Evolutionary conservation across 2,797 vertebrate species (phyloP).

Genomic region (Gymnocypris eckloni): DNA sequence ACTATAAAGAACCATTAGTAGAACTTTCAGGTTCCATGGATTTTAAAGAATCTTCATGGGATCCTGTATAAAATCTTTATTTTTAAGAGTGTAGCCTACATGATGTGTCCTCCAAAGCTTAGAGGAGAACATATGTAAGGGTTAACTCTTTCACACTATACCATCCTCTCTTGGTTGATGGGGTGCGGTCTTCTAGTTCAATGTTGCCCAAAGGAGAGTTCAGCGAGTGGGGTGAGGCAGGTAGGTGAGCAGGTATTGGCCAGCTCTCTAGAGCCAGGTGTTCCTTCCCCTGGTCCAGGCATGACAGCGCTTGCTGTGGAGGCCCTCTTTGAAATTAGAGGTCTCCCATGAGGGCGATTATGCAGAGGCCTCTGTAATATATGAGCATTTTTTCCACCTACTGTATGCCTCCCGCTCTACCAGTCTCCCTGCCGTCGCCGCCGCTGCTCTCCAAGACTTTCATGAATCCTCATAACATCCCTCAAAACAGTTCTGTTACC

Average conservation of each 20-base stretch:
- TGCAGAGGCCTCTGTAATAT: slow-evolving; percentile 80
- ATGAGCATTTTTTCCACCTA: slow-evolving; percentile 76
- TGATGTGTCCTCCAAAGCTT: not conserved
- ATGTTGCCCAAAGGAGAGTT: slow-evolving; percentile 64
- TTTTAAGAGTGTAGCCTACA: not conserved
- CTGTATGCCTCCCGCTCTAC: slow-evolving; percentile 64
- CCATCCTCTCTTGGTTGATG: slow-evolving; percentile 2
- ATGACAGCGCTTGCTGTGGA: slow-evolving; percentile 84
- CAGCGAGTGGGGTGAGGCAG: slow-evolving; percentile 63
- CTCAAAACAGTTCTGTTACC: slow-evolving; percentile 71
- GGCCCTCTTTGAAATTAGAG: slow-evolving; percentile 82
- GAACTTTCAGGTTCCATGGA: not conserved
- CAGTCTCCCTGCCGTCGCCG: slow-evolving; percentile 26
- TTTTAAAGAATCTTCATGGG: not conserved
- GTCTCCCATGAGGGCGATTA: slow-evolving; percentile 79
- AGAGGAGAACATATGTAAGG: not conserved
- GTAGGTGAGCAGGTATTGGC: slow-evolving; percentile 67
- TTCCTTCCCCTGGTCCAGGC: slow-evolving; percentile 72
- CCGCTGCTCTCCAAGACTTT: slow-evolving; percentile 61
- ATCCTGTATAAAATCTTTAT: not conserved
- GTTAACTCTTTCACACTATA: slow-evolving; percentile 16
- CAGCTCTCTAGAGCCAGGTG: slow-evolving; percentile 79
- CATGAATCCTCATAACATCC: slow-evolving; percentile 81
- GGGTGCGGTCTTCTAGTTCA: slow-evolving; percentile 56
- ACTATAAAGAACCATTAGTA: not conserved